Evolutionary conservation across 1,140 invertebrate genomes (phyloP).

Genomic region (Cecropterus lyciades): DNA sequence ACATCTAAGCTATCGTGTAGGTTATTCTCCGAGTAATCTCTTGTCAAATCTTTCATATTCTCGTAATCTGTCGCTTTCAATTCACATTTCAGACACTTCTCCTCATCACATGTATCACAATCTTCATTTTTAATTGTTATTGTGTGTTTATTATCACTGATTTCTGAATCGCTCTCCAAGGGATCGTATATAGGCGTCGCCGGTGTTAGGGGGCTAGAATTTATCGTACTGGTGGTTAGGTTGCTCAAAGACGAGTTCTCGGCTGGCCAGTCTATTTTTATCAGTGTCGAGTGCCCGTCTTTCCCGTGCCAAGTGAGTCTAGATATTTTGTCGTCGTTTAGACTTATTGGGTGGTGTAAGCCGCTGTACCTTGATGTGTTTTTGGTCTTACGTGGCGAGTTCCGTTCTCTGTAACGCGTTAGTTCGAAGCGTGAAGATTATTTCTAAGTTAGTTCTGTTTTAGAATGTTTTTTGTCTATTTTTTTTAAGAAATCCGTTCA

Average conservation of each 20-base stretch:
- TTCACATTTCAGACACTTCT: slow-evolving; percentile 77
- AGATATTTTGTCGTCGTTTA: slow-evolving; percentile 40
- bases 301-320: slow-evolving; percentile 74
- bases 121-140: slow-evolving; percentile 64
- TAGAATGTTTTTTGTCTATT: slow-evolving; percentile 7
- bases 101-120: slow-evolving; percentile 64
- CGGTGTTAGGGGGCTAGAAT: slow-evolving; percentile 64
- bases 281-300: slow-evolving; percentile 71
- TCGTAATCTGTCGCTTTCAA: slow-evolving; percentile 71
- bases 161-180: slow-evolving; percentile 72
- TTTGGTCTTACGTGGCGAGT: slow-evolving; percentile 71
- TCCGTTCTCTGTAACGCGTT: slow-evolving; percentile 72
- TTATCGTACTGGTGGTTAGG: slow-evolving; percentile 61
- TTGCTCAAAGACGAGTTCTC: slow-evolving; percentile 60
- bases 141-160: slow-evolving; percentile 71
- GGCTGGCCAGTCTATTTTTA: slow-evolving; percentile 73
- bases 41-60: slow-evolving; percentile 47
- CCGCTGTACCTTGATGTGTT: slow-evolving; percentile 63
- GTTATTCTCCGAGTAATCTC: slow-evolving; percentile 50
- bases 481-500: too few species aligned
- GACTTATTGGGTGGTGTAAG: slow-evolving; percentile 51
- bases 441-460: slow-evolving; percentile 20
- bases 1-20: slow-evolving; percentile 61
- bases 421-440: slow-evolving; percentile 40
- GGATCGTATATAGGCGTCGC: slow-evolving; percentile 68